A percentile compares a stretch with the other conserved stretches of the same genome.
These are phyloP conservation scores for Archegozetes longisetosus DNA, from an alignment of 1,140 invertebrate species.

Conservation along the genomic window DNA sequence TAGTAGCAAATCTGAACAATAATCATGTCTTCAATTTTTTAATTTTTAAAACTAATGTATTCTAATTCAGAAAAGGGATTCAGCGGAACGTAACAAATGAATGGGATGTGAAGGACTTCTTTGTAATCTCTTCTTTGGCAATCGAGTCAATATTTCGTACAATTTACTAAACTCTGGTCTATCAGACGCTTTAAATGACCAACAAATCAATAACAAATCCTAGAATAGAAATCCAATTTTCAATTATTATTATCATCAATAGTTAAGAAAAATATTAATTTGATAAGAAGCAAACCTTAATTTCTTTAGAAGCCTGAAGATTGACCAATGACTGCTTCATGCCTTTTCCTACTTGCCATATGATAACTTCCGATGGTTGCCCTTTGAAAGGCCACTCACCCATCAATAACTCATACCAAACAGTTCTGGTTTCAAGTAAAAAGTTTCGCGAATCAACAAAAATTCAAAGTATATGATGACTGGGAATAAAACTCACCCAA, in stretches of 20 bases:
- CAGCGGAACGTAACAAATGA: constrained; percentile 74
- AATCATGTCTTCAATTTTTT: background rate
- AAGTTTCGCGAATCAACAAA: background rate
- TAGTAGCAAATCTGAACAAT: background rate
- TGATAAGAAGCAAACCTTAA: constrained; percentile 52
- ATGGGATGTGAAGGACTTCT: constrained; percentile 94
- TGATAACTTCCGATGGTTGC: constrained; percentile 80
- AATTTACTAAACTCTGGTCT: constrained; percentile 77
- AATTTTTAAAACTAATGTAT: background rate
- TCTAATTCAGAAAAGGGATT: constrained; percentile 60
- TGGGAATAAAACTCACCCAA: constrained; percentile 58
- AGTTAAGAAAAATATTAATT: constrained; percentile 10
- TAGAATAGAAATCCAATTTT: constrained; percentile 29
- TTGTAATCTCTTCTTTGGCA: constrained; percentile 83
- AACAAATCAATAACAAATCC: constrained; percentile 93
- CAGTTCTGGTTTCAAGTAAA: constrained; percentile 49
- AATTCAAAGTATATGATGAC: background rate
- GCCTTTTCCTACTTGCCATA: constrained; percentile 93
- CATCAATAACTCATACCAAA: constrained; percentile 95
- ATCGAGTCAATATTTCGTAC: constrained; percentile 63
- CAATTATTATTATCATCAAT: constrained; percentile 16
- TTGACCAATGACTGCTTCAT: constrained; percentile 89
- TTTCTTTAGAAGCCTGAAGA: constrained; percentile 82
- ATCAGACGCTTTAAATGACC: constrained; percentile 65
- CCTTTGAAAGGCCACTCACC: constrained; percentile 90